A percentile compares a stretch with the other conserved stretches of the same genome.
phyloP scores from a whole-genome alignment of 2,888 invertebrate genomes.

The Limnephilus auricula region DNA sequence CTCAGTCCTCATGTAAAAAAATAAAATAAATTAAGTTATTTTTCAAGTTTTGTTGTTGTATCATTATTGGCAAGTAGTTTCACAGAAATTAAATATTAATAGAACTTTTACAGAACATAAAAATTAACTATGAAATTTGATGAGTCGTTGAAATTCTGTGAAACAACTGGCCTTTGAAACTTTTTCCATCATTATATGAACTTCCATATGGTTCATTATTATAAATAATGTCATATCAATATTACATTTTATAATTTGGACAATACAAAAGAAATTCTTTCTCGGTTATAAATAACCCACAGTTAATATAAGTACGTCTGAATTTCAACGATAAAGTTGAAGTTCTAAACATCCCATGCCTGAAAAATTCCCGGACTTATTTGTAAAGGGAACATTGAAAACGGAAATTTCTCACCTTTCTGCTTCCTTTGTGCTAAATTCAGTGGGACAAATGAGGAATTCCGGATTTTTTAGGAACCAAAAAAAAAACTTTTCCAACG shows the following conservation, averaged over 20 bases:
- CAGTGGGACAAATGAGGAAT: constrained; percentile 23
- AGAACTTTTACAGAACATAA: too few relatives aligned
- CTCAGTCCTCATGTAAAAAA: too few relatives aligned
- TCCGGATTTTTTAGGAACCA: background rate
- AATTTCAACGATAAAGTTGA: background rate
- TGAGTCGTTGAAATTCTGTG: too few relatives aligned
- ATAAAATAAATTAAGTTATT: too few relatives aligned
- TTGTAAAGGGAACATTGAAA: background rate
- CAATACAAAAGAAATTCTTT: background rate
- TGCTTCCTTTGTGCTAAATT: constrained; percentile 23
- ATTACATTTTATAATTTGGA: background rate
- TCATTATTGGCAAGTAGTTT: too few relatives aligned
- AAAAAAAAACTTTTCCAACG: background rate
- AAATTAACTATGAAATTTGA: too few relatives aligned
- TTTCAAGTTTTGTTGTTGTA: too few relatives aligned
- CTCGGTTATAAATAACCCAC: background rate
- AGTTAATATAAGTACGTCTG: background rate
- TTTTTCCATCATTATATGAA: too few relatives aligned
- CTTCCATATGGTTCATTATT: too few relatives aligned
- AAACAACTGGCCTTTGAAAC: too few relatives aligned
- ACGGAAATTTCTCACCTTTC: constrained; percentile 17
- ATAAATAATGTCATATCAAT: too few relatives aligned
- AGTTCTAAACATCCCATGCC: background rate
- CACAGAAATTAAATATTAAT: too few relatives aligned
- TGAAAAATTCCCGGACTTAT: background rate